Evolutionary conservation across 2,113 vertebrate genomes (phyloP), one percentile per base, ranked within the genome.

Genomic region (Nesospiza acunhae): DNA sequence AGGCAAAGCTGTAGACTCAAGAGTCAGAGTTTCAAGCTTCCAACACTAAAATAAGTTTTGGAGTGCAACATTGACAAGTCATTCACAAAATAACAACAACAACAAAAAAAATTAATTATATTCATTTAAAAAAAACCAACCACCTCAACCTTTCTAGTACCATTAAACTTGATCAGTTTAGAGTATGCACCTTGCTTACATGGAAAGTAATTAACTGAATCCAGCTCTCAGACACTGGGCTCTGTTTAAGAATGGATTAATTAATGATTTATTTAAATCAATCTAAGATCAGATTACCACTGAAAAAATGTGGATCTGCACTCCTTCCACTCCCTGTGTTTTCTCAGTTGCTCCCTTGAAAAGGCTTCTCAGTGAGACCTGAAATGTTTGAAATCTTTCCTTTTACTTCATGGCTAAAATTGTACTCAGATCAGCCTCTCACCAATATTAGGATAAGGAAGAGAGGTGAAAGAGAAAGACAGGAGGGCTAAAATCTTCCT

Each of bases 191-290:
- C 70, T 76, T 6, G 3, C 55, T 69, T 76, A 58, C 30, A 75
- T 17, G 58, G 72, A 88, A 90, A 87, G 58, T 69, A 80, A 74
- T 72, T 92, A 58, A 84, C 14, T 33, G 64, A 87, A 92, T 73
- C 55, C 84, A 64, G 28, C 55, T 69, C 70, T 78, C 62, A 75
- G 56, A 72, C 37, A 75, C 33, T 9, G 23, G 77, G 18, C 28
- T 95, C 78, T 90, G n/a, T 74, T 92, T 91, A 89, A 92, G 91
- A 86, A 89, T 77, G 60, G 79, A 91, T 77, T 90, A 69, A 94
- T 77, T 60, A 2, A 89, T 94, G 7, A 50, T 74, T 94, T 96
- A 74, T 92, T 94, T 84, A 90, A 73, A 92, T 83, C 0, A 7
- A 84, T 73, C 72, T 20, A 66, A 84, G n/a, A 62, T 90, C 84